Conservation (phyloP, 2,113 vertebrate genomes). For the Clarias macrocephalus region DNA sequence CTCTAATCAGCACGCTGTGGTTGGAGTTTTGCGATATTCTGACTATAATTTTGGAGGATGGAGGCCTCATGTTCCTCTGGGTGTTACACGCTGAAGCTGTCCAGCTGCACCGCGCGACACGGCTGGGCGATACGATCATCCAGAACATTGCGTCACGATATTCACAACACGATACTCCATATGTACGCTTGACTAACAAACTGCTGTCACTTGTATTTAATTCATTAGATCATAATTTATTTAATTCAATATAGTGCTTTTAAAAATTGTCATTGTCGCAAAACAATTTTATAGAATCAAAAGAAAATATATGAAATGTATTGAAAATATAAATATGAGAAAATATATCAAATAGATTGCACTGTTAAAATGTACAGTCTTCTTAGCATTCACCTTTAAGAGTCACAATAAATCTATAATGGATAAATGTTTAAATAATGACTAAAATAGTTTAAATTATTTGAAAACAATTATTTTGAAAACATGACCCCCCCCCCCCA, state of each 20-base stretch:
- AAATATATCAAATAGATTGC: too few relatives aligned
- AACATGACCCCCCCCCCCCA: too few relatives aligned
- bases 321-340: too few relatives aligned
- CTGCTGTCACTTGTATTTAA: neutral
- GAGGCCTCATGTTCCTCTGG: neutral
- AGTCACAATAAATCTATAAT: too few relatives aligned
- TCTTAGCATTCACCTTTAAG: too few relatives aligned
- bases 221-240: neutral
- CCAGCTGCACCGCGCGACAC: neutral
- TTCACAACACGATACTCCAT: neutral
- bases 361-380: too few relatives aligned
- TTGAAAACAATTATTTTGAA: too few relatives aligned
- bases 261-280: too few relatives aligned
- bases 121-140: neutral
- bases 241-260: neutral
- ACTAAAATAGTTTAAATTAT: too few relatives aligned
- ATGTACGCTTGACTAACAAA: neutral
- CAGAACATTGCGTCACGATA: neutral
- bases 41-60: neutral
- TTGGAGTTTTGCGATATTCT: neutral
- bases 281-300: too few relatives aligned
- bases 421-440: too few relatives aligned
- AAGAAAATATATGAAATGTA: too few relatives aligned
- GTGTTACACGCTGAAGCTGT: neutral
- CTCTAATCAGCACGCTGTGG: neutral